Percentiles rank a stretch among this genome's conserved stretches.
phyloP scores from a whole-genome alignment of 2,113 vertebrate species.

The Toxostoma redivivum region DNA sequence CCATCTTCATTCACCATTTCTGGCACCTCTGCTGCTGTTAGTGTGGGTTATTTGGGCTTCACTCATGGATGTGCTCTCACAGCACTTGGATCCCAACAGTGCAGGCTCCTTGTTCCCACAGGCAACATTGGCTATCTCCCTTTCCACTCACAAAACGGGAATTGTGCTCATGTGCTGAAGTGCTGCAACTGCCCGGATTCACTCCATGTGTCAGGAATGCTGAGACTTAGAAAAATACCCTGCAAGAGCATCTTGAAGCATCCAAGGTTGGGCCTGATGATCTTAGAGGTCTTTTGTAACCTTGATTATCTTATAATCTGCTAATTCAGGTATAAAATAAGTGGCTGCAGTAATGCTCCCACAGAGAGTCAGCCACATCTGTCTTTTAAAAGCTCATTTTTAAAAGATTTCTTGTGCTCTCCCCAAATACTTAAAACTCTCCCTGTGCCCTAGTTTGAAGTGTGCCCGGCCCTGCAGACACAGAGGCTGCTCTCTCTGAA shows the following conservation, averaged over 20 bases:
- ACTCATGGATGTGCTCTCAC: background rate
- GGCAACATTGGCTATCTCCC: background rate
- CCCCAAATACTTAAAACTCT: background rate
- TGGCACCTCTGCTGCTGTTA: background rate
- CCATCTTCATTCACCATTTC: background rate
- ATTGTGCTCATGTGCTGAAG: background rate
- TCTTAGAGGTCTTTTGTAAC: background rate
- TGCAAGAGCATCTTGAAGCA: background rate
- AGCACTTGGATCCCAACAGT: background rate
- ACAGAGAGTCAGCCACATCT: background rate
- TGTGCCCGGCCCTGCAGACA: background rate
- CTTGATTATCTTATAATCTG: background rate
- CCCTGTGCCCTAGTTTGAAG: background rate
- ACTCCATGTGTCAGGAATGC: rapidly evolving
- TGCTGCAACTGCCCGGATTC: background rate
- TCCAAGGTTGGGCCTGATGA: background rate
- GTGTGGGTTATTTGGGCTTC: background rate
- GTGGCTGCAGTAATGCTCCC: background rate
- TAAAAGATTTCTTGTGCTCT: background rate
- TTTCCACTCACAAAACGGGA: background rate
- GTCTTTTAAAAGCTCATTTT: background rate
- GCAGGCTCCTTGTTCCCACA: background rate
- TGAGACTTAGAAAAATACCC: background rate
- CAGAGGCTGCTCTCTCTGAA: background rate
- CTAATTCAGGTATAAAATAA: background rate